phyloP scores from a whole-genome alignment of 1,140 invertebrate species.

The Cyclargus thomasi region DNA sequence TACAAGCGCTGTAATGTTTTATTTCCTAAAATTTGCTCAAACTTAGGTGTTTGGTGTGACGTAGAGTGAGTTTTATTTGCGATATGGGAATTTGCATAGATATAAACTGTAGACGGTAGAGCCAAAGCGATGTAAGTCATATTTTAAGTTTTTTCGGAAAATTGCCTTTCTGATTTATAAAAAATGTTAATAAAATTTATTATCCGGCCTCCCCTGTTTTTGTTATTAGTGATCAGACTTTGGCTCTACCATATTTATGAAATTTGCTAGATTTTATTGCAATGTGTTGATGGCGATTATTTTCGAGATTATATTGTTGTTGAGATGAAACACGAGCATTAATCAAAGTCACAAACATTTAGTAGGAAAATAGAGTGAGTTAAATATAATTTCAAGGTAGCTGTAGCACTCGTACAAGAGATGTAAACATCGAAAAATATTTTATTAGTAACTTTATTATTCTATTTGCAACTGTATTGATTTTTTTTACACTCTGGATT shows the following conservation, averaged over 20 bases:
- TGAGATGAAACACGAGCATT: conserved; percentile 22
- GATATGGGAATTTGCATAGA: conserved; percentile 34
- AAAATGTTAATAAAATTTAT: too few relatives aligned
- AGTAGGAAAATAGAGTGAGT: conserved; percentile 1
- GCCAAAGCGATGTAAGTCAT: conserved; percentile 8
- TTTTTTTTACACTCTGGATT: not conserved
- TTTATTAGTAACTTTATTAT: too few relatives aligned
- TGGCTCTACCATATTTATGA: not conserved
- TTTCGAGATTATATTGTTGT: conserved; percentile 25
- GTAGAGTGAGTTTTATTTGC: conserved; percentile 38
- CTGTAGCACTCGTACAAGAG: too few relatives aligned
- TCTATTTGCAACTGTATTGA: too few relatives aligned
- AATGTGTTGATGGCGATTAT: conserved; percentile 15
- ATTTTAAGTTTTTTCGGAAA: not conserved
- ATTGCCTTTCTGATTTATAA: not conserved
- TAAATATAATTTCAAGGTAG: not conserved
- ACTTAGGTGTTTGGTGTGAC: conserved; percentile 42
- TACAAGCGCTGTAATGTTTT: conserved; percentile 60
- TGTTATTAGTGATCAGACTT: not conserved
- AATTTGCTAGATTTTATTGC: conserved; percentile 23
- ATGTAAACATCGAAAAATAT: too few relatives aligned
- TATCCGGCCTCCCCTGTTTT: too few relatives aligned
- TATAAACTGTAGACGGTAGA: conserved; percentile 17
- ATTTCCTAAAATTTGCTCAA: conserved; percentile 66
- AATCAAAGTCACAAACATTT: conserved; percentile 8